Conservation (phyloP, 2,797 vertebrate species). For the Avahi laniger region DNA sequence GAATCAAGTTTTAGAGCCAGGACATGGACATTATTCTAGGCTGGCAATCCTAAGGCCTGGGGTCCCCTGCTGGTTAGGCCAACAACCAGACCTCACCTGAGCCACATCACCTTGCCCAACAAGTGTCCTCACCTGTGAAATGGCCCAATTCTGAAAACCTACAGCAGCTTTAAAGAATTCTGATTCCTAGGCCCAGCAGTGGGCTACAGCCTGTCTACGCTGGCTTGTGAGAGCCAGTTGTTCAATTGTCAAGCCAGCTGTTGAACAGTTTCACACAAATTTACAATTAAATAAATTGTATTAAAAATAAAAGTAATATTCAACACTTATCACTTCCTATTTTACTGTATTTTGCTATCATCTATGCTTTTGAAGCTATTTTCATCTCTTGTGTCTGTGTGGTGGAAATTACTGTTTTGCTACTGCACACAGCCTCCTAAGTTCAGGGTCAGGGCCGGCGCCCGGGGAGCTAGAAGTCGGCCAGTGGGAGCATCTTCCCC, state of each 20-base stretch:
- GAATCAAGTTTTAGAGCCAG: neutral
- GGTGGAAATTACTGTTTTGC: no score
- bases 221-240: neutral
- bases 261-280: neutral
- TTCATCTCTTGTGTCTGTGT: fast-evolving
- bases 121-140: neutral
- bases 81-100: neutral
- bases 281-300: neutral
- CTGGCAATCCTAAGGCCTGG: neutral
- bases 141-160: neutral
- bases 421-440: fast-evolving
- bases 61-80: neutral
- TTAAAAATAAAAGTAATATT: neutral
- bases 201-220: no score
- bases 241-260: neutral
- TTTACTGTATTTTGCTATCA: neutral
- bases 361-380: neutral
- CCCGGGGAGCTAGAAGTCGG: neutral
- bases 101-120: neutral
- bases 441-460: fast-evolving
- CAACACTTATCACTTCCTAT: neutral
- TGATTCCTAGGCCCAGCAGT: no score
- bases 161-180: neutral
- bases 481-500: fast-evolving
- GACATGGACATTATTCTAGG: neutral